Base-by-base conservation (phyloP, 2,888 invertebrate species). In the Polylopha cassiicola region DNA sequence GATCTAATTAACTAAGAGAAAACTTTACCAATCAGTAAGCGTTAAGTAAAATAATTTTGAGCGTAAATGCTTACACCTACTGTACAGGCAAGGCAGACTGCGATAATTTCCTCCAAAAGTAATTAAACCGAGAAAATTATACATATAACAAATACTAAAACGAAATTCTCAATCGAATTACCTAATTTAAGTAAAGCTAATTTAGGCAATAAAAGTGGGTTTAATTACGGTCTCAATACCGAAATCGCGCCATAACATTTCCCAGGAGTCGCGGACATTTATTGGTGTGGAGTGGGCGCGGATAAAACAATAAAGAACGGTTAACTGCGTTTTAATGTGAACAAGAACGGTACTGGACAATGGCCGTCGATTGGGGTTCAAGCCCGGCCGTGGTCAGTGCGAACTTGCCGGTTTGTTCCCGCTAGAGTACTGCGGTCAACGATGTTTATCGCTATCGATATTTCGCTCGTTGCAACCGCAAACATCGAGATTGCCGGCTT, bases 301-400 rank as follows among this genome's bases (percentile, higher is more conserved):
- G 73, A 80, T 84, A 74, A 81, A 84, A 85, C 82, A 84, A 85
- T 85, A 84, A 84, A 84, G 82, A 82, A 81, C 77, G 77, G 74
- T 76, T 82, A 84, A 84, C 78, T 74, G 84, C 75, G 70, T 76
- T 84, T 82, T 84, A 82, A 85, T 85, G 82, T 71, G 81, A 77
- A 79, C 78, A 81, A 80, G 84, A 75, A 79, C 81, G 76, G 69
- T 64, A 65, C 52, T 53, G 76, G 74, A 81, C 80, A 84, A 84
- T 82, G 71, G 76, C 65, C 57, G 60, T 49, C 71, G 73, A 73
- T 74, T 76, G 79, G 80, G 80, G 79, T 66, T n/a, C n/a, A n/a
- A n/a, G n/a, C 63, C 72, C 64, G 52, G 55, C 66, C 54, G 69
- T 73, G 80, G 80, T 81, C 79, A 76, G 63, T 72, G 67, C 61